Conservation (phyloP, 2,113 vertebrate genomes). For the Sakesphorus luctuosus region DNA sequence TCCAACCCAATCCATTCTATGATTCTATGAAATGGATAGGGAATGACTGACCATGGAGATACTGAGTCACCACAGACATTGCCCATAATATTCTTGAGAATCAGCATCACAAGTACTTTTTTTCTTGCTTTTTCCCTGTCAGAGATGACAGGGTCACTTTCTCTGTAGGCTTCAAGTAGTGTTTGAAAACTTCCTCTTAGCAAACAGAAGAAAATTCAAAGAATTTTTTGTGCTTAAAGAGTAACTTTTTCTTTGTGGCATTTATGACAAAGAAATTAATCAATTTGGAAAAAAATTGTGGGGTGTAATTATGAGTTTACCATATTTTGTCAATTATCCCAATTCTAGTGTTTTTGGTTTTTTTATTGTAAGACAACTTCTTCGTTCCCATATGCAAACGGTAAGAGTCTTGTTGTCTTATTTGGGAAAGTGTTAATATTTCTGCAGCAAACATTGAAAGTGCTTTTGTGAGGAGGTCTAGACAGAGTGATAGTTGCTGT, state of each 20-base stretch:
- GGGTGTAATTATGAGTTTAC: neutral
- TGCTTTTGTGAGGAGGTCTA: neutral
- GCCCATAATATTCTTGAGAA: neutral
- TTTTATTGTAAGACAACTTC: neutral
- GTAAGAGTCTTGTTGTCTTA: neutral
- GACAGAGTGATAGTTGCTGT: constrained; percentile 2
- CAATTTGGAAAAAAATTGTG: neutral
- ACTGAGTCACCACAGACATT: neutral
- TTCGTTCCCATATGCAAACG: neutral
- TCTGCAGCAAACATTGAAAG: neutral
- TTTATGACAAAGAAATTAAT: neutral
- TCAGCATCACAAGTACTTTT: neutral
- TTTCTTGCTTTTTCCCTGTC: neutral
- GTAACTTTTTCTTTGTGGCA: neutral
- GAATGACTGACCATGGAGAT: neutral
- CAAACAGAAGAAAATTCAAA: too few relatives aligned
- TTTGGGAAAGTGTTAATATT: neutral
- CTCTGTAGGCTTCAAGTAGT: neutral
- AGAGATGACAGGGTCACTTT: neutral
- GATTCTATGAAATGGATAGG: too few relatives aligned
- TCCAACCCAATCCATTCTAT: too few relatives aligned
- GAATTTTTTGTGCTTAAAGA: neutral
- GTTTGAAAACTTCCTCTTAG: neutral
- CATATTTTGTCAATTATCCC: neutral
- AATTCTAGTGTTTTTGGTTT: neutral